Conservation (phyloP, 2,888 invertebrate genomes). For the Hoplodrina blanda region DNA sequence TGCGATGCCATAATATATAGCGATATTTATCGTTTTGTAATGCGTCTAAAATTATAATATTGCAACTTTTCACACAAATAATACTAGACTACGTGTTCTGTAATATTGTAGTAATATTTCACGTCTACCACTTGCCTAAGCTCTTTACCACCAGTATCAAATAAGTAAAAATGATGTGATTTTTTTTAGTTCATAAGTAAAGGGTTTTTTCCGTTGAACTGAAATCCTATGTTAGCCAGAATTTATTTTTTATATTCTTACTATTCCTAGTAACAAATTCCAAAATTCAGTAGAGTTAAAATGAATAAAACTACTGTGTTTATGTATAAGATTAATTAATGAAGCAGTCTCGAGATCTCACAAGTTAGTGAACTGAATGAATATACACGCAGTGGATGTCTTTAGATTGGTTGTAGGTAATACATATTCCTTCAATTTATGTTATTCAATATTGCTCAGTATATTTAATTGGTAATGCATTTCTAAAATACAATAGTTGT, state of each 20-base stretch:
- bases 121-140: constrained; percentile 32
- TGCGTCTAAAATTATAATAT: constrained; percentile 8
- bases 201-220: constrained; percentile 54
- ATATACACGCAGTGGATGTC: constrained; percentile 27
- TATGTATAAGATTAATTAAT: constrained; percentile 40
- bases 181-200: constrained; percentile 72
- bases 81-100: not conserved
- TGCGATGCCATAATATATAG: constrained; percentile 42
- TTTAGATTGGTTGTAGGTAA: constrained; percentile 29
- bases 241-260: constrained; percentile 56
- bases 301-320: constrained; percentile 27
- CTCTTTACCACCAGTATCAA: constrained; percentile 52
- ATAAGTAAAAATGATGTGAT: constrained; percentile 75
- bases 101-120: constrained; percentile 17
- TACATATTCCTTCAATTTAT: constrained; percentile 37
- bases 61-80: constrained; percentile 9
- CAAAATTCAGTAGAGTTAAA: constrained; percentile 46
- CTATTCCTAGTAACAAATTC: constrained; percentile 35
- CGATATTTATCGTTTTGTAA: constrained; percentile 10
- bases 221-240: constrained; percentile 38
- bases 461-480: constrained; percentile 34
- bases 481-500: constrained; percentile 46
- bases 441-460: constrained; percentile 46
- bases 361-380: constrained; percentile 41
- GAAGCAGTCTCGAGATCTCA: constrained; percentile 51